These are phyloP conservation scores for Myopa testacea DNA, from an alignment of 2,888 invertebrate genomes.

Conservation along the genomic window DNA sequence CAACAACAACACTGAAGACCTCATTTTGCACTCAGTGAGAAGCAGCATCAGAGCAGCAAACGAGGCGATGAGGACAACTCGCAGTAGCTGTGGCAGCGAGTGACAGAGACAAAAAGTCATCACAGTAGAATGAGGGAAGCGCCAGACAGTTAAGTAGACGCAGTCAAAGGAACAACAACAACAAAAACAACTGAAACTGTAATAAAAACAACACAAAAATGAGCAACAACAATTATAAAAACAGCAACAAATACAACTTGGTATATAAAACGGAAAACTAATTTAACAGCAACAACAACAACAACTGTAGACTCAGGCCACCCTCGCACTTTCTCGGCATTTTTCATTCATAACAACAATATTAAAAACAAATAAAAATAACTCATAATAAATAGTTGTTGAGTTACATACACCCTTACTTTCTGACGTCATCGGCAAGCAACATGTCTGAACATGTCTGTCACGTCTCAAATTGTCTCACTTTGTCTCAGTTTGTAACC, in stretches of 20 bases:
- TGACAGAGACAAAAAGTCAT: no score
- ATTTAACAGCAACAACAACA: slow-evolving; percentile 9
- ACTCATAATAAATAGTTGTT: neutral
- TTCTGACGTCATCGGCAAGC: no score
- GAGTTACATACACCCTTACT: no score
- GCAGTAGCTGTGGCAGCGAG: slow-evolving; percentile 14
- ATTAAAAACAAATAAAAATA: neutral
- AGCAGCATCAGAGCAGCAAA: no score
- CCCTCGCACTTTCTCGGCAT: neutral
- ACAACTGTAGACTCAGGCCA: neutral
- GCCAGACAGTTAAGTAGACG: slow-evolving; percentile 31
- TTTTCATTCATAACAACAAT: neutral
- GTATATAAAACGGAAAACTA: neutral
- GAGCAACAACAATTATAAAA: slow-evolving; percentile 18
- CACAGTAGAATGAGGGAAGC: slow-evolving; percentile 15
- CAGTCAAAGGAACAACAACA: slow-evolving; percentile 35
- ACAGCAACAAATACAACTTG: neutral
- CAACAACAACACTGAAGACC: no score
- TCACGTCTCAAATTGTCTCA: no score
- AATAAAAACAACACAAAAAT: slow-evolving; percentile 42
- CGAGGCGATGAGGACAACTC: no score
- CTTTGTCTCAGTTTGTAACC: no score
- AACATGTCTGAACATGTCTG: no score
- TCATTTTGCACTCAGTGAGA: no score
- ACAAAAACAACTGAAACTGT: slow-evolving; percentile 44